Evolutionary conservation across 2,888 invertebrate species (phyloP), one percentile per base, ranked within the genome.

Genomic region (Axea sp.): DNA sequence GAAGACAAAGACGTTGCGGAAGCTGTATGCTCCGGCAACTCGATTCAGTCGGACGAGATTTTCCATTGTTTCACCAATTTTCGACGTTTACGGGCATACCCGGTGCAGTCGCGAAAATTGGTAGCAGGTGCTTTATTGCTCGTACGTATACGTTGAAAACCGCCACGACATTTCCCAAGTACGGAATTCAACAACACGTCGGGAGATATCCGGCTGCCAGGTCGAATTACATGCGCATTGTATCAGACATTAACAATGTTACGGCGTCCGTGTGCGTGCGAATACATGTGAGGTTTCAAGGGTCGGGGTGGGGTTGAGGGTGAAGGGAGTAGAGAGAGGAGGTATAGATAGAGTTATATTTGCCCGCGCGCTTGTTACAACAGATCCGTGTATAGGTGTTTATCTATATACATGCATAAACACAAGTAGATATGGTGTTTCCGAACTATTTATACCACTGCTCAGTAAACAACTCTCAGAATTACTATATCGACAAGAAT

Each of bases 41-140:
- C 59, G 73, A 76, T 76, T 75, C 67, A 55, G 49, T 69, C 53
- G 60, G 62, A 45, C 65, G 59, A 73, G 57, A 73, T 64, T 73
- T 73, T 73, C 73, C 62, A 73, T 73, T 73, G 73, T 73, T 73
- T 73, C 73, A 45, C 67, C 73, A 73, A 73, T 73, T 73, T 68
- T 68, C 73, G 57, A 68, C 68, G 51, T 73, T 73, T 68, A 68
- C 73, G 67, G 55, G 31, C 53, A 41, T 47, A 41, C 31, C 67
- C 43, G 37, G 28, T 41, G 60, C 49, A 60, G 51, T 59, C 53
- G 60, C 53, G 73, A 73, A 73, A 73, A 73, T 73, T 73, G 73
- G 73, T 73, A 64, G 67, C 73, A 73, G 73, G 73, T 72, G 72
- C 72, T 72, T 72, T 72, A 72, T 72, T 59, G 72, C 51, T 31